Evolutionary conservation across 2,797 vertebrate species (phyloP).

Genomic region (Crenuchus spilurus): DNA sequence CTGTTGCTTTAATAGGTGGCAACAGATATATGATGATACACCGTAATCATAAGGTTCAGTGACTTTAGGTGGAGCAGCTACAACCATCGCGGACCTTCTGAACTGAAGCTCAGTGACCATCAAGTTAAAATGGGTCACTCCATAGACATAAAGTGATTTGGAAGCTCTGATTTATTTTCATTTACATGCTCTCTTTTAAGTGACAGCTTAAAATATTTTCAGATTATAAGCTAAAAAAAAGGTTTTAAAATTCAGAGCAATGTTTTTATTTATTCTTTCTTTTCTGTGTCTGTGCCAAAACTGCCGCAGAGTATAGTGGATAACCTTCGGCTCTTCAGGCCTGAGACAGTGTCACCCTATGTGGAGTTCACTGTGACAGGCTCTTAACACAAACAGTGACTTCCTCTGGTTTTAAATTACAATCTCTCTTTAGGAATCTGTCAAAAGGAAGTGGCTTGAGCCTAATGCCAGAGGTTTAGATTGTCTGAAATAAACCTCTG

Average conservation of each 20-base stretch:
- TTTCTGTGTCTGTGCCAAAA: background rate
- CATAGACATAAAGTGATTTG: background rate
- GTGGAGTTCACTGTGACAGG: slow-evolving; percentile 3
- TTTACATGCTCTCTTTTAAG: too few relatives aligned
- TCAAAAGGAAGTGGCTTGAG: background rate
- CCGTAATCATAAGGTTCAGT: background rate
- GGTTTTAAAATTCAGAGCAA: background rate
- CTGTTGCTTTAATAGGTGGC: too few relatives aligned
- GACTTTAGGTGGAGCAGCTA: background rate
- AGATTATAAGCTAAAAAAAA: background rate
- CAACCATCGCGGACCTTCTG: background rate
- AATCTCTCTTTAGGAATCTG: slow-evolving; percentile 18
- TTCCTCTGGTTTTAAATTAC: slow-evolving; percentile 37
- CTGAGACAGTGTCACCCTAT: slow-evolving; percentile 12
- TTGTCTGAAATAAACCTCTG: background rate
- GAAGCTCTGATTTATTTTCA: background rate
- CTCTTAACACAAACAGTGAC: slow-evolving; percentile 34
- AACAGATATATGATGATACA: too few relatives aligned
- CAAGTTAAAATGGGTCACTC: background rate
- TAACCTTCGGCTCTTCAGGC: slow-evolving; percentile 11
- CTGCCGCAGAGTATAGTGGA: background rate
- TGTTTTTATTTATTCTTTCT: background rate
- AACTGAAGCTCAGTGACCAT: background rate
- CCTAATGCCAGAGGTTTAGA: background rate
- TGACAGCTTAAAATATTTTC: background rate